Conservation (phyloP, 2,888 invertebrate species). For the Endomychus coccineus region DNA sequence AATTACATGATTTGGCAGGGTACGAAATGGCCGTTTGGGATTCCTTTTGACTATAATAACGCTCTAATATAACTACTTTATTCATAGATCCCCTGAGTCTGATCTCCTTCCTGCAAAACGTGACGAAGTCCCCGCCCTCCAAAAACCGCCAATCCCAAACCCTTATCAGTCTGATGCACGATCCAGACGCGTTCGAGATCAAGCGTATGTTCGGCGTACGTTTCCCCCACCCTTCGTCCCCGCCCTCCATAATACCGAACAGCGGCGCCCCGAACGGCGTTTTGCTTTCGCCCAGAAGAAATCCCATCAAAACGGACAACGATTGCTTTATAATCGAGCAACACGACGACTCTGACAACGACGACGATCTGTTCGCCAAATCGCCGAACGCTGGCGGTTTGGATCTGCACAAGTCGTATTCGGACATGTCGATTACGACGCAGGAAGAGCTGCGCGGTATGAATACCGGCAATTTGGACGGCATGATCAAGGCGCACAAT, state of each 20-base stretch:
- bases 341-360: too few relatives aligned
- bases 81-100: too few relatives aligned
- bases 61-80: too few relatives aligned
- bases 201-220: slow-evolving; percentile 4
- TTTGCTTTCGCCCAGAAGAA: background rate
- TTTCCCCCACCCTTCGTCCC: background rate
- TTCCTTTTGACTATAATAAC: background rate
- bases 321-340: slow-evolving; percentile 12
- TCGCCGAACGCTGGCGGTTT: slow-evolving; percentile 4
- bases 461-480: slow-evolving; percentile 7
- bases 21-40: too few relatives aligned
- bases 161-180: slow-evolving; percentile 16
- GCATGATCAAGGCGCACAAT: slow-evolving; percentile 1
- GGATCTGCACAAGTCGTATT: slow-evolving; percentile 30
- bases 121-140: background rate
- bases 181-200: slow-evolving; percentile 20
- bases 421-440: slow-evolving; percentile 28
- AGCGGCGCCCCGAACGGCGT: too few relatives aligned
- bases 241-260: too few relatives aligned
- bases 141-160: slow-evolving; percentile 17
- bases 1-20: too few relatives aligned
- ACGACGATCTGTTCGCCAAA: slow-evolving; percentile 1
- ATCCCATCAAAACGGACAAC: background rate
- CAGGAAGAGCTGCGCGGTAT: slow-evolving; percentile 6
- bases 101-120: background rate